Evolutionary conservation across 2,888 invertebrate species (phyloP), one percentile per base, ranked within the genome.

Genomic region (Xestia sexstrigata): DNA sequence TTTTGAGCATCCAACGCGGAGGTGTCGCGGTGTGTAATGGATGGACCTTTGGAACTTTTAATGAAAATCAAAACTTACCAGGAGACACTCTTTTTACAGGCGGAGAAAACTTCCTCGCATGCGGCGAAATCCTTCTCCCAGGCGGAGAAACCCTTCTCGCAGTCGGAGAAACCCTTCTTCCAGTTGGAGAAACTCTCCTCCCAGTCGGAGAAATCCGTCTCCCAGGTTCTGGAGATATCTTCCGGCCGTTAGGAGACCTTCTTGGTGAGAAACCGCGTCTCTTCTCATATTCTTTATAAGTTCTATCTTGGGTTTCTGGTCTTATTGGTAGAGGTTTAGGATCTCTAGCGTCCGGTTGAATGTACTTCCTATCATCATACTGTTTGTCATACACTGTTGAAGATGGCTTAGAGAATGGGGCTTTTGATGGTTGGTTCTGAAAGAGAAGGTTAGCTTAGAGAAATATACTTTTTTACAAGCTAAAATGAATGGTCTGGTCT

Each of bases 321-420:
- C 81, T 71, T 39, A 81, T 45, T 26, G 74, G 81, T 49, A 79
- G 71, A 7, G 63, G 45, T 35, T 86, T 82, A 42, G 81, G 74
- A 9, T 84, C 84, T 20, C 88, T 83, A 55, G 20, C 23, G 35
- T 91, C 90, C 1, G 71, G 7, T 9, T 82, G 86, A 1, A 83
- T 77, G 70, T 89, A 90, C 58, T 88, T 88, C 35, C 90, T 87
- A 5, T 89, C 90, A 7, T 92, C 91, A 15, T 86, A 88, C 5
- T 80, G 77, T 74, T 88, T 90, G 9, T 90, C 89, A 71, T 88
- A 90, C 0, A 74, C 20, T 0, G 35, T 13, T 72, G 81, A 26
- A 23, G 58, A 74, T 20, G 74, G 23, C 52, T 79, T 86, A 7
- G 81, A 55, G 49, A 80, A 84, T 30, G 85, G 82, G 1, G 86